Evolutionary conservation across 2,113 vertebrate species (phyloP).

Genomic region (Myotis lucifugus): DNA sequence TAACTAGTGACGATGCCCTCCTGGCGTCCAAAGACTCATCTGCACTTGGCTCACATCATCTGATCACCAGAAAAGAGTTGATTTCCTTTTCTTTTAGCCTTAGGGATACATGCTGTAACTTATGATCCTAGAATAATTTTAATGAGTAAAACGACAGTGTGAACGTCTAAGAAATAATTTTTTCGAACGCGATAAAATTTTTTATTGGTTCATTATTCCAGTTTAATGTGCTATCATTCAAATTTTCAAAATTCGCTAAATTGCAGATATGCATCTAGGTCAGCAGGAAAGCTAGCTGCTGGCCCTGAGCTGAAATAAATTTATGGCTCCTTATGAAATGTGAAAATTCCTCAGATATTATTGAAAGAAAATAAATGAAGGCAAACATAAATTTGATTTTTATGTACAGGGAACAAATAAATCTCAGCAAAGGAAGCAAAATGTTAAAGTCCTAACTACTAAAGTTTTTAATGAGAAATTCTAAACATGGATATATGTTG

Average conservation of each 20-base stretch:
- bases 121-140: slow-evolving; percentile 62
- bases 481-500: background rate
- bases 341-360: slow-evolving; percentile 20
- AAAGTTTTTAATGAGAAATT: background rate
- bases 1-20: background rate
- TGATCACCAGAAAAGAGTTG: background rate
- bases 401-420: slow-evolving; percentile 56
- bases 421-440: slow-evolving; percentile 59
- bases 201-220: slow-evolving; percentile 71
- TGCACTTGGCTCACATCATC: background rate
- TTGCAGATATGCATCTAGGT: slow-evolving; percentile 30
- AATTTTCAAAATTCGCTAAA: slow-evolving; percentile 63
- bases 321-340: slow-evolving; percentile 55
- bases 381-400: slow-evolving; percentile 61
- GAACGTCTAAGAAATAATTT: slow-evolving; percentile 68
- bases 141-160: slow-evolving; percentile 54
- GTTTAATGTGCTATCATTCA: slow-evolving; percentile 62
- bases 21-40: background rate
- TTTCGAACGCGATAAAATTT: slow-evolving; percentile 59
- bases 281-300: slow-evolving; percentile 51
- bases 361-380: slow-evolving; percentile 61
- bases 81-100: background rate
- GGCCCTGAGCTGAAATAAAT: slow-evolving; percentile 51
- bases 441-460: slow-evolving; percentile 51
- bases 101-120: slow-evolving; percentile 42